Conservation (phyloP, 2,888 invertebrate genomes). For the Zaprionus obscuricornis region DNA sequence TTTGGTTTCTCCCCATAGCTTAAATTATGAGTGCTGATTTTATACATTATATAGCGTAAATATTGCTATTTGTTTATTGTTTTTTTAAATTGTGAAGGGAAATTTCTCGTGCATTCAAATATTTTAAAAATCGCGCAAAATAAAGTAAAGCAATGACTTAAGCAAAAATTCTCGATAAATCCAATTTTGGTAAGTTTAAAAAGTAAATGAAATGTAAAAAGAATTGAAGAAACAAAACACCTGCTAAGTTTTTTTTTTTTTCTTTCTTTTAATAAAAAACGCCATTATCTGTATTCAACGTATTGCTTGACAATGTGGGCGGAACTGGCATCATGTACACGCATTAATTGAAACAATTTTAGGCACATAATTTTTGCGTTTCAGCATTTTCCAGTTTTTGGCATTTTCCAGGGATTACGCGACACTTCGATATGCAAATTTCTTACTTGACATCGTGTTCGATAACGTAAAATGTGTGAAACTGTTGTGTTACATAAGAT, state of each 20-base stretch:
- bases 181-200: not conserved
- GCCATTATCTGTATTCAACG: too few relatives aligned
- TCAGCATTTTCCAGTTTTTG: constrained; percentile 5
- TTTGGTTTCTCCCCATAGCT: not conserved
- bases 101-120: constrained; percentile 2
- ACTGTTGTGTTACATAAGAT: too few relatives aligned
- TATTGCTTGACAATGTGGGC: not conserved
- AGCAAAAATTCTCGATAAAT: not conserved
- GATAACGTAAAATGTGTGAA: constrained; percentile 21
- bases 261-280: too few relatives aligned
- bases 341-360: constrained; percentile 35
- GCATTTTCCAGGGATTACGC: not conserved
- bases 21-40: not conserved
- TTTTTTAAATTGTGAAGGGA: too few relatives aligned
- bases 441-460: constrained; percentile 3
- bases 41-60: too few relatives aligned
- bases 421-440: constrained; percentile 34
- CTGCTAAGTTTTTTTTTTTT: too few relatives aligned
- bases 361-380: constrained; percentile 19
- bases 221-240: too few relatives aligned
- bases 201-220: not conserved
- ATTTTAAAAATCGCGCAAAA: not conserved
- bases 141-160: constrained; percentile 17
- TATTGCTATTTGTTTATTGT: constrained; percentile 29
- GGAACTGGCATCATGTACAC: constrained; percentile 17